Evolutionary conservation across 2,888 invertebrate species (phyloP), one percentile per base, ranked within the genome.

Genomic region (Fissipunctia ypsillon): DNA sequence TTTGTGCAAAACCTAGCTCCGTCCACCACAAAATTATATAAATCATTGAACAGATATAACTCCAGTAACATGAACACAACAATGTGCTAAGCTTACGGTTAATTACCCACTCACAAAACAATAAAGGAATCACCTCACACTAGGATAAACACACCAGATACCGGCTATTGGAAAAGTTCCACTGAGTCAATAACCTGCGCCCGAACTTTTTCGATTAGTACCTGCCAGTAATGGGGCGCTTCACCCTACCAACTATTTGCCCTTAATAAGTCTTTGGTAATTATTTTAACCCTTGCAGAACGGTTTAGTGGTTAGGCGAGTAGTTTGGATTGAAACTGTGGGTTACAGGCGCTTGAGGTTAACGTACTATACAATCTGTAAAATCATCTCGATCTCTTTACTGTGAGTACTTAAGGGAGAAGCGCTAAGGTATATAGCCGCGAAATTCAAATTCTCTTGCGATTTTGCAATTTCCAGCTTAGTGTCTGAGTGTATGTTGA

Each of bases 121-220:
- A 87, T 86, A 78, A 85, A 73, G 68, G 78, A 75, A 76, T 87
- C 77, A 87, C 85, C 85, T 86, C 80, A 70, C 78, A 76, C 63
- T 69, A 73, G 79, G 78, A 85, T 82, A 88, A 84, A 84, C 78
- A 84, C 76, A 79, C 84, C 80, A 79, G 88, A 88, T 87, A 88
- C 80, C 70, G 84, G 83, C 89, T 90, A 91, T 91, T 91, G 88
- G 88, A 87, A 91, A 91, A 91, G 88, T 91, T 91, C 69, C 72
- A 67, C 69, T 43, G 89, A 91, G 91, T 90, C 90, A 90, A 90
- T 91, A 91, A 91, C 91, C 90, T 87, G 88, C 83, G 76, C 76
- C 67, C 78, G 81, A 91, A 91, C 87, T 91, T 91, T 91, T 91
- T 91, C 91, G 90, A 91, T 91, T 91, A 91, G 87, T 91, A 91